These are phyloP conservation scores for Lindbergichthys nudifrons DNA, from an alignment of 2,797 vertebrate genomes.

Conservation along the genomic window DNA sequence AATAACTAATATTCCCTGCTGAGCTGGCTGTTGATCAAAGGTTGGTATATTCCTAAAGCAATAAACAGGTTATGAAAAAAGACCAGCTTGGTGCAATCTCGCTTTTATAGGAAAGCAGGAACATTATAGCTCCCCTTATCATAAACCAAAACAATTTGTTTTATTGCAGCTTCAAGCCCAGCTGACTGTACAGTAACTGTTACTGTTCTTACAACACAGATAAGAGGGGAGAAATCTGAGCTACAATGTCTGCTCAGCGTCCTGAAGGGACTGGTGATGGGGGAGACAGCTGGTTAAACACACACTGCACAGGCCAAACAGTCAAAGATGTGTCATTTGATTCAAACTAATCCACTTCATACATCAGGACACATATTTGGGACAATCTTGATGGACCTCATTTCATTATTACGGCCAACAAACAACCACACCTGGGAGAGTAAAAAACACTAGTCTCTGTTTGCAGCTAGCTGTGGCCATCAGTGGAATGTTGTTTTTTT, in stretches of 20 bases:
- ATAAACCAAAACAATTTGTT: constrained; percentile 39
- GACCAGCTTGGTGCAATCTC: constrained; percentile 9
- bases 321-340: not conserved
- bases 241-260: constrained; percentile 58
- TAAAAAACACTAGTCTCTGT: not conserved
- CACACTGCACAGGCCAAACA: not conserved
- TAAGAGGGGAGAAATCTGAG: constrained; percentile 52
- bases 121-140: constrained; percentile 27
- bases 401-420: constrained; percentile 24
- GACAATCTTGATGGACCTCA: not conserved
- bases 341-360: not conserved
- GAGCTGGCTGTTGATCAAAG: constrained; percentile 43
- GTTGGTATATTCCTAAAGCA: constrained; percentile 27
- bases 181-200: constrained; percentile 19
- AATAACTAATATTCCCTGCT: constrained; percentile 21
- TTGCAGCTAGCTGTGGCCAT: not conserved
- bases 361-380: not conserved
- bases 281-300: constrained; percentile 58
- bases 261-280: constrained; percentile 43
- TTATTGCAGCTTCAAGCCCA: constrained; percentile 48
- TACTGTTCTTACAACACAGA: constrained; percentile 26
- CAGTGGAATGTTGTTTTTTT: not conserved
- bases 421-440: constrained; percentile 22
- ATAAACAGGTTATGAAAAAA: constrained; percentile 45
- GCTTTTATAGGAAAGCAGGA: not conserved